Conservation (phyloP, 2,888 invertebrate genomes). For the Platynereis dumerilii region DNA sequence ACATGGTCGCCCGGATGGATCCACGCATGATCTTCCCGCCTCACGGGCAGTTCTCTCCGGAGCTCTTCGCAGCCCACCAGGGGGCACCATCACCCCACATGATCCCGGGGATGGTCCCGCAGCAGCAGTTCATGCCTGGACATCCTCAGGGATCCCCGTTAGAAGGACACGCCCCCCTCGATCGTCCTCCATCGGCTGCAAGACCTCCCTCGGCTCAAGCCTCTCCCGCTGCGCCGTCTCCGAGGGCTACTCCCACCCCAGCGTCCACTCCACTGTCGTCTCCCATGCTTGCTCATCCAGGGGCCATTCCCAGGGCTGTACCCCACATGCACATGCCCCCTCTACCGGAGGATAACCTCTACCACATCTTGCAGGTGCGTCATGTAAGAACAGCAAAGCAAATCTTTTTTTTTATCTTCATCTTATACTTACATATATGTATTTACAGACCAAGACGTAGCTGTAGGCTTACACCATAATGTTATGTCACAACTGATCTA, state of each 20-base stretch:
- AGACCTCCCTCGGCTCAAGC: constrained; percentile 21
- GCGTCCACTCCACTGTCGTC: neutral
- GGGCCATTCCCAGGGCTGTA: neutral
- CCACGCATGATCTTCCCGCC: constrained; percentile 37
- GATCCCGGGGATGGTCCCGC: neutral
- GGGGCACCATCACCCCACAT: constrained; percentile 10
- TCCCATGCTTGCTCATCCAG: constrained; percentile 3
- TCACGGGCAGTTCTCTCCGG: constrained; percentile 7
- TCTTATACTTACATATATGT: too few relatives aligned
- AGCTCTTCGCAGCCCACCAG: constrained; percentile 16
- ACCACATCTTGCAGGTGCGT: too few relatives aligned
- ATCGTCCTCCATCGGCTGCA: constrained; percentile 24
- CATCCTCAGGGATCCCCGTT: neutral
- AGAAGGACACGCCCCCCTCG: constrained; percentile 12
- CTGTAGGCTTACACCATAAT: too few relatives aligned
- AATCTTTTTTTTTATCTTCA: too few relatives aligned
- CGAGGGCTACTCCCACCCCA: constrained; percentile 22
- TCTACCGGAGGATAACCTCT: constrained; percentile 2
- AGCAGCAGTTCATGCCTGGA: constrained; percentile 2
- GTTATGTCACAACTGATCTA: too few relatives aligned
- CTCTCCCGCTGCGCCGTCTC: constrained; percentile 19
- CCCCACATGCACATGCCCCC: constrained; percentile 7
- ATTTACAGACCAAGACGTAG: too few relatives aligned
- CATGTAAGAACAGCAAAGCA: too few relatives aligned
- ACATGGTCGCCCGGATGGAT: constrained; percentile 39